Percentiles rank a stretch among this genome's conserved stretches.
Evolutionary conservation across 2,113 vertebrate genomes (phyloP).

Genomic region (Carlito syrichta): DNA sequence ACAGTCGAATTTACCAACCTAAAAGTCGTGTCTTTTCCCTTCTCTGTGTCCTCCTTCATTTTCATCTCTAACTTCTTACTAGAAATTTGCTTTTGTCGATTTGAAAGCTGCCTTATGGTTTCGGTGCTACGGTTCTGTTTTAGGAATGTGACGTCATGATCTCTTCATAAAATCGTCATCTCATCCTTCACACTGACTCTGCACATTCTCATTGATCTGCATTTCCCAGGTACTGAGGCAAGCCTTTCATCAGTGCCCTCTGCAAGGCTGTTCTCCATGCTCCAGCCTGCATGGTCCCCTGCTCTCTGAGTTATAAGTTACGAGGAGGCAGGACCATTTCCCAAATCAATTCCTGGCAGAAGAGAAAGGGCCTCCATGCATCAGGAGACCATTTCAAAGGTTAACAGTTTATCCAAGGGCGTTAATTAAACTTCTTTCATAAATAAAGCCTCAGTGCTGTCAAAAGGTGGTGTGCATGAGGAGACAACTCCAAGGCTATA

Average conservation of each 20-base stretch:
- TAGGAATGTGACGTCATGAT: not conserved
- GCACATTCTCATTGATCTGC: not conserved
- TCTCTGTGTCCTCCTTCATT: not conserved
- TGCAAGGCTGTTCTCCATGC: not conserved
- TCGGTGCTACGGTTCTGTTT: not conserved
- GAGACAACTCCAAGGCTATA: conserved; percentile 39
- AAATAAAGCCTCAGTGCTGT: conserved; percentile 62
- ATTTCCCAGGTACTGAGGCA: not conserved
- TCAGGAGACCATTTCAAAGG: conserved; percentile 67
- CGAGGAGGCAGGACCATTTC: conserved; percentile 41
- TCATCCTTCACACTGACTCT: not conserved
- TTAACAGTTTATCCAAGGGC: conserved; percentile 63
- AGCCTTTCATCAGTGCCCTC: not conserved
- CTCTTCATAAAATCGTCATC: not conserved
- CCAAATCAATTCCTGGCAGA: conserved; percentile 66
- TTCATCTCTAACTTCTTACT: not conserved
- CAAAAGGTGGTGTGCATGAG: conserved; percentile 36
- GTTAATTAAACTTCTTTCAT: conserved; percentile 72
- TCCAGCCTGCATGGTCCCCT: not conserved
- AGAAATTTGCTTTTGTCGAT: not conserved
- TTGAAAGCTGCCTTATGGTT: not conserved
- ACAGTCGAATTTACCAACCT: conserved; percentile 20
- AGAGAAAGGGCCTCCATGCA: conserved; percentile 51
- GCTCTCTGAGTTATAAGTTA: conserved; percentile 50
- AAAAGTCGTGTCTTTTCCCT: not conserved